Evolutionary conservation across 2,888 invertebrate genomes (phyloP).

Genomic region (Portevinia maculata): DNA sequence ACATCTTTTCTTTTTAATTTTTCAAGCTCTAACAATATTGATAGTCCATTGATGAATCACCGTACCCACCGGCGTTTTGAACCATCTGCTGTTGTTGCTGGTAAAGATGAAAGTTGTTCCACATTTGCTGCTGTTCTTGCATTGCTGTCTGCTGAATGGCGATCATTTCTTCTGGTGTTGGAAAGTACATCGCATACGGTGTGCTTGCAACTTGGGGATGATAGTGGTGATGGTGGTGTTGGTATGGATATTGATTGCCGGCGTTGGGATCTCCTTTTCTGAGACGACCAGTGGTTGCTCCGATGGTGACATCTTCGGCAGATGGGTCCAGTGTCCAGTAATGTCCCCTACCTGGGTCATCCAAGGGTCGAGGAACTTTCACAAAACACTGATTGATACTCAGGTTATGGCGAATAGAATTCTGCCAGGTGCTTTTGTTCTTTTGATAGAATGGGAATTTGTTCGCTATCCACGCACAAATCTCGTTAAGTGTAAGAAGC

Average conservation of each 20-base stretch:
- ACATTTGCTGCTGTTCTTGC: slow-evolving; percentile 54
- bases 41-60: slow-evolving; percentile 33
- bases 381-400: slow-evolving; percentile 96
- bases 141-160: slow-evolving; percentile 54
- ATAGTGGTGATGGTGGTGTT: slow-evolving; percentile 54
- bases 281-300: slow-evolving; percentile 97
- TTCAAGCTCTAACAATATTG: neutral
- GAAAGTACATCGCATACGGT: slow-evolving; percentile 78
- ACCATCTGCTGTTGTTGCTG: slow-evolving; percentile 32
- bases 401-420: slow-evolving; percentile 86
- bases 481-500: slow-evolving; percentile 95
- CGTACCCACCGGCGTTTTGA: slow-evolving; percentile 22
- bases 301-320: slow-evolving; percentile 97
- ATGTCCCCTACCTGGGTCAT: slow-evolving; percentile 99
- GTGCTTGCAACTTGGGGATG: slow-evolving; percentile 45
- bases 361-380: slow-evolving; percentile 96
- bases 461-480: slow-evolving; percentile 98
- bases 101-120: slow-evolving; percentile 47
- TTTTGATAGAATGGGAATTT: slow-evolving; percentile 98
- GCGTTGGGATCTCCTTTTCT: slow-evolving; percentile 84
- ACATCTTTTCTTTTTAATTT: neutral
- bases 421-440: slow-evolving; percentile 99
- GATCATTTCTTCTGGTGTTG: slow-evolving; percentile 75
- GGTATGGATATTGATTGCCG: slow-evolving; percentile 76
- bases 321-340: slow-evolving; percentile 99